Base-by-base conservation (phyloP, 64 coral and sea anemone genomes). In the Porites australiensis region DNA sequence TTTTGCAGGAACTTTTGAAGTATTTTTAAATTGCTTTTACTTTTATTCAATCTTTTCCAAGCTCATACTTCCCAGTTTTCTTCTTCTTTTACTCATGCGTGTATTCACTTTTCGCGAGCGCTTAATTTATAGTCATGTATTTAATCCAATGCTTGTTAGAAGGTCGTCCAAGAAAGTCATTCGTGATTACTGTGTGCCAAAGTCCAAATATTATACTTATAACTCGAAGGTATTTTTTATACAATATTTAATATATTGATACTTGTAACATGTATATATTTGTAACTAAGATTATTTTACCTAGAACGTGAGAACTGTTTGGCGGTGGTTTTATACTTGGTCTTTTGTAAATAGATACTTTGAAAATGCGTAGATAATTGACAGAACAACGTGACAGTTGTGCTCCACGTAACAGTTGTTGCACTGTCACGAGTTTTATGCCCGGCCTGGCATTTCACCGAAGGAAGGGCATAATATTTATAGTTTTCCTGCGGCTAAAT, bases 211-310 rank as follows among this genome's bases (percentile, higher is more conserved):
- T 82, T 78, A 82, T 22, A 84, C 45, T 13, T 48, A 84, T 15
- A 52, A 84, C 81, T 11, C 7, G 46, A 84, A 37, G 81, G 62
- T 84, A 84, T 84, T 84, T 84, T 80, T 76, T 67, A 84, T 68
- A 84, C 81, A 68, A 21, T 84, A 84, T 84, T 84, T 84, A 84
- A 84, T 84, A 84, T 84, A 84, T 84, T 84, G 81, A 84, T 84
- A 61, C 63, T 21, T 66, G 63, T 18, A 84, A 84, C 81, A 68
- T 84, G 81, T 84, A 84, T 9, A 84, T 68, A 84, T 84, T 46
- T 84, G 23, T 68, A 84, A 46, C 45, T 67, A 68, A 52, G 44
- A 84, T 13, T 84, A 84, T 84, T 84, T 84, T 84, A 84, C 63
- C 48, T 18, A 68, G 15, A 51, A 45, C 44, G 16, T 51, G 58